phyloP scores from a whole-genome alignment of 2,888 invertebrate species.

The Xanthia togata region DNA sequence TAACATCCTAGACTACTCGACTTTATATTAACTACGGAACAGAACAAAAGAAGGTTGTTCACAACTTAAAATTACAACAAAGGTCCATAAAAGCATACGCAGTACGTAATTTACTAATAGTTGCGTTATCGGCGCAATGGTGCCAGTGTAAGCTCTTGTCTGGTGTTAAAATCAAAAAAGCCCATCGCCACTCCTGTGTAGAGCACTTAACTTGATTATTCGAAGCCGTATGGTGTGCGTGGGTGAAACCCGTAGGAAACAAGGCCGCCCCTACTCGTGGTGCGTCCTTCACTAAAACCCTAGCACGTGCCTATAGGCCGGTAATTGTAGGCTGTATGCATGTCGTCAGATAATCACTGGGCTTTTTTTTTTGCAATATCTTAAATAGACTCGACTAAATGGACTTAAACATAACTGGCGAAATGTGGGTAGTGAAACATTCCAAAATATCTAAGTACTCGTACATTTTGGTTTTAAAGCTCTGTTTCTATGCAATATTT shows the following conservation, averaged over 20 bases:
- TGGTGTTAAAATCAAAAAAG: conserved; percentile 85
- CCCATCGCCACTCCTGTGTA: conserved; percentile 82
- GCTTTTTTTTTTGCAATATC: conserved; percentile 19
- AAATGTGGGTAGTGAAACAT: neutral
- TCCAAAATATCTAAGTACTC: neutral
- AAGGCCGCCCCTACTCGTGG: conserved; percentile 73
- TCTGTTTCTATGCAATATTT: neutral
- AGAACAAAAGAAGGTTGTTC: neutral
- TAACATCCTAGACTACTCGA: neutral
- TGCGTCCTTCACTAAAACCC: conserved; percentile 76
- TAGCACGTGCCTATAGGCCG: conserved; percentile 76
- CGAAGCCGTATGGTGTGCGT: conserved; percentile 78
- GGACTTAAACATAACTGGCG: neutral
- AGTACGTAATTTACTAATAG: conserved; percentile 80
- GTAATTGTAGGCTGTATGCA: conserved; percentile 78
- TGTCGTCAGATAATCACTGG: neutral
- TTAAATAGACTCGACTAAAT: neutral
- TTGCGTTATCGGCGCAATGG: conserved; percentile 75
- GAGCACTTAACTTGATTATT: conserved; percentile 91
- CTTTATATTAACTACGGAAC: neutral
- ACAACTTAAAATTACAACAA: conserved; percentile 14
- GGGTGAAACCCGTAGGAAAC: conserved; percentile 73
- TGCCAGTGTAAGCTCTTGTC: conserved; percentile 75
- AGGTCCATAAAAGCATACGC: neutral
- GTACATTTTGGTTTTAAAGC: neutral